Evolutionary conservation across 2,113 vertebrate genomes (phyloP).

Genomic region (Danio rerio): GRCz12tu NC_133182.1:20563501-20564000

Average conservation of each 20-base stretch:
- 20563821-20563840: neutral
- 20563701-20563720: conserved; percentile 59
- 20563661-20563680: neutral
- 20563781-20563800: neutral
- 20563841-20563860: neutral
- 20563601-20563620: too few relatives aligned
- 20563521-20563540: neutral
- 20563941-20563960: conserved; percentile 41
- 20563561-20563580: conserved; percentile 52
- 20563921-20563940: neutral
- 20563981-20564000: neutral
- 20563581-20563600: conserved; percentile 59
- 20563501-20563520: conserved; percentile 69
- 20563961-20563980: conserved; percentile 49
- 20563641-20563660: too few relatives aligned
- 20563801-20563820: neutral
- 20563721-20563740: conserved; percentile 44
- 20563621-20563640: too few relatives aligned
- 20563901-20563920: too few relatives aligned
- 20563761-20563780: conserved; percentile 37
- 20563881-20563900: neutral
- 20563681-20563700: conserved; percentile 53
- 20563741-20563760: conserved; percentile 54
- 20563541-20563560: conserved; percentile 69
- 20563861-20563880: neutral